Evolutionary conservation across 2,797 vertebrate genomes (phyloP), one percentile per base, ranked within the genome.

Genomic region (Poecilia gillii): DNA sequence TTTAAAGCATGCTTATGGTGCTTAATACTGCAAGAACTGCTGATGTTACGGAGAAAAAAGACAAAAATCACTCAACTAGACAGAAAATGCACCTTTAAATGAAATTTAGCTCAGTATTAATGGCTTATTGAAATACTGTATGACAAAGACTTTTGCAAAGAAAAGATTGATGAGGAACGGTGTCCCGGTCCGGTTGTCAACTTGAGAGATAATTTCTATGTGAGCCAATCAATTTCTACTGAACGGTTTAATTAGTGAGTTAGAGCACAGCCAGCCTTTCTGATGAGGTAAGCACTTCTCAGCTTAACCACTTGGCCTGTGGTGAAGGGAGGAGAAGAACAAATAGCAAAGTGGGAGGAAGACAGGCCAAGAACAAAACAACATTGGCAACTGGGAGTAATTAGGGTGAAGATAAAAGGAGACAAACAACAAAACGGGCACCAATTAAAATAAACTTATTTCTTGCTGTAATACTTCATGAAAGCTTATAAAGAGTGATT

Each of bases 161-260:
- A 13, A 1, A 64, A 82, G 84, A 81, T 71, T 59, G 73, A 84
- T 53, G 73, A 18, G 7, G 74, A 59, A 57, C 57, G 72, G 51
- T 78, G 75, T 80, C 76, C 87, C 57, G 75, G 79, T 76, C 78
- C 47, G 64, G 77, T 68, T 87, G 81, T 89, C 76, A 36, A 83
- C 78, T 86, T 83, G 79, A 90, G 71, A 88, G 81, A 83, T 89
- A 7, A 91, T 89, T 92, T 89, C 84, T 84, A 88, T 83, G 33
- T 7, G 41, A 77, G 73, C 72, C 71, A 79, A 90, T 91, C 87
- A 89, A 92, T 93, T 87, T 83, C 28, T 85, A 90, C 84, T 84
- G 90, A 90, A 81, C 79, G 41, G 51, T 90, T 92, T 90, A 93
- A 93, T 92, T 87, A 90, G 88, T 81, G 88, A 89, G 84, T 88